Percentiles rank a stretch among this genome's conserved stretches.
Evolutionary conservation across 1,140 invertebrate species (phyloP).

Genomic region (Wiebesia pumilae): DNA sequence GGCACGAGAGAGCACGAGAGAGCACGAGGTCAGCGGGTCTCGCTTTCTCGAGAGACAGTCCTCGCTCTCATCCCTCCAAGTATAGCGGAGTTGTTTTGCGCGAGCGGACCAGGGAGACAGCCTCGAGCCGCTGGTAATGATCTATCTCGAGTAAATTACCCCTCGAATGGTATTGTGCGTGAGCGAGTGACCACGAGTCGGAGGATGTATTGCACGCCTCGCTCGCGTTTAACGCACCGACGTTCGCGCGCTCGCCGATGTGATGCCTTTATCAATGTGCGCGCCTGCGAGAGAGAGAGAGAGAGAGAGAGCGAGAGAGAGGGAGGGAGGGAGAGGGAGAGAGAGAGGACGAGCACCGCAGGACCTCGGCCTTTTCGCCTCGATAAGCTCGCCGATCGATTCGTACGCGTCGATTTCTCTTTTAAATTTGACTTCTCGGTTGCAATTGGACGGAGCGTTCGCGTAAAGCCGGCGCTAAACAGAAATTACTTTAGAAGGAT

Average conservation of each 20-base stretch:
- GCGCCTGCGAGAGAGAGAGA: background rate
- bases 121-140: conserved; percentile 33
- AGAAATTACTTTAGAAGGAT: no score
- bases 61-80: background rate
- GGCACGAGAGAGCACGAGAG: background rate
- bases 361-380: background rate
- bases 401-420: background rate
- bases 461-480: no score
- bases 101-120: background rate
- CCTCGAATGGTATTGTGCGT: conserved; percentile 44
- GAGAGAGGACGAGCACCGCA: no score
- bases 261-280: conserved; percentile 14
- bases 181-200: background rate
- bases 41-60: conserved; percentile 9
- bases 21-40: conserved; percentile 22
- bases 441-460: no score
- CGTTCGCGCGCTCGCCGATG: background rate
- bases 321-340: no score
- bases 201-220: background rate
- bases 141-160: conserved; percentile 49
- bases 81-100: no score
- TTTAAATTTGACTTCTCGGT: background rate
- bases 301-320: background rate
- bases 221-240: background rate
- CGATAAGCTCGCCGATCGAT: no score